Conservation (phyloP, 2,797 vertebrate genomes). For the Tapera naevia region DNA sequence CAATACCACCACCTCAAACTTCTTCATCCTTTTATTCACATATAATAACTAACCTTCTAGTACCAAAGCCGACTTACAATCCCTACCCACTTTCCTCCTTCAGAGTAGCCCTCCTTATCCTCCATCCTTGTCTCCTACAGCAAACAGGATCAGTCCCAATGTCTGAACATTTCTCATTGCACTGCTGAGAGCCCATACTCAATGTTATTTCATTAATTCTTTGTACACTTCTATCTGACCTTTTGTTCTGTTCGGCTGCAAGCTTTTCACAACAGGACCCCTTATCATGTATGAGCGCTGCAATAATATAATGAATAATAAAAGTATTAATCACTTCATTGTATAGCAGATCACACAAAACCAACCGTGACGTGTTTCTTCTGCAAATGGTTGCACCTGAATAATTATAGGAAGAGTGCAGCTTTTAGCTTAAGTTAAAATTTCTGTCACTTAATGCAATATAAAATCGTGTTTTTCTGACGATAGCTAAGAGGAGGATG, state of each 20-base stretch:
- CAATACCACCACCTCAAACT: not conserved
- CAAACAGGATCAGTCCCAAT: not conserved
- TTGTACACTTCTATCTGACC: not conserved
- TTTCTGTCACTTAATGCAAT: slow-evolving; percentile 37
- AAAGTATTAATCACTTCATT: not conserved
- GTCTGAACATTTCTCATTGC: not conserved
- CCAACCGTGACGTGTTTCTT: not conserved
- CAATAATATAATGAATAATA: not conserved
- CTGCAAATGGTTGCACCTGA: not conserved
- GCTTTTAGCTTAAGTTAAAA: slow-evolving; percentile 15
- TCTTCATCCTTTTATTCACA: not conserved
- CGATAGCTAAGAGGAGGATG: slow-evolving; percentile 7
- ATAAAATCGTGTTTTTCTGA: slow-evolving; percentile 6
- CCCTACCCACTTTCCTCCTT: not conserved
- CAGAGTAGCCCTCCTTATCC: not conserved
- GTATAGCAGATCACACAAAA: slow-evolving; percentile 1
- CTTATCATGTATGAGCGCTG: not conserved
- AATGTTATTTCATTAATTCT: not conserved
- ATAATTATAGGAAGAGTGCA: not conserved
- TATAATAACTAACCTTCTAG: not conserved
- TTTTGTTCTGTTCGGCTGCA: not conserved
- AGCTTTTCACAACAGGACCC: not conserved
- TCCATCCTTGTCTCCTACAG: not conserved
- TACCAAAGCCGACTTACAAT: not conserved
- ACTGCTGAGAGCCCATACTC: not conserved